Base-by-base conservation (phyloP, 2,888 invertebrate genomes). In the Agriopis aurantiaria region DNA sequence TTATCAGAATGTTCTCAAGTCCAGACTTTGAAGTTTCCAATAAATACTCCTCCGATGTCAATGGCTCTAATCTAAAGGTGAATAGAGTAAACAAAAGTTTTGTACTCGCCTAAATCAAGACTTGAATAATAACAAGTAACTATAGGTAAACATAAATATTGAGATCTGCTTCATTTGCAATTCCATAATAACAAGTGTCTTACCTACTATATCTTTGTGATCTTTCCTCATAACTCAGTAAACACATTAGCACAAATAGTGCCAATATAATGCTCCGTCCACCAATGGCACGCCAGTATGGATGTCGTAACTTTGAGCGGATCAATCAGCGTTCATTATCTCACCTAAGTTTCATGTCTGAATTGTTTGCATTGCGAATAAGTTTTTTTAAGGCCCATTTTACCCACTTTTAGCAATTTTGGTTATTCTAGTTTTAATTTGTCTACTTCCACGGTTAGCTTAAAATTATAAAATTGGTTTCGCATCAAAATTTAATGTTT, bases 51-150 rank as follows among this genome's bases (percentile, higher is more conserved):
- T 56, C 5, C 43, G 4, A 8, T 10, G 14, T 41, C 8, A 14
- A 56, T 14, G 4, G 14, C 6, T n/a, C 40, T n/a, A 41, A 56
- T n/a, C 40, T n/a, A 41, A 56, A 56, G 56, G 8, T 48, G n/a
- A 14, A 56, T 56, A 17, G 56, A 9, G 14, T 43, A 56, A 43
- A 56, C 41, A 8, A 56, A 56, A 56, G 43, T 56, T 56, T 58
- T 17, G 46, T 33, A 46, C 9, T 58, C 1, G 5, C 45, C n/a
- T 45, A 48, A 58, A 58, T 58, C 46, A 58, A 46, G 4, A 46
- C 46, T 58, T 8, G 43, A 8, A 43, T 8, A 8, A 43, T 9
- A 43, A 43, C 9, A 43, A 8, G 43, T 43, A 43, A 33, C 0
- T 33, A 5, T 33, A 33, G 33, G 33, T 57, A n/a, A 46, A 46